Evolutionary conservation across 2,797 vertebrate genomes (phyloP), one percentile per base, ranked within the genome.

Genomic region (Neopelma chrysocephalum): DNA sequence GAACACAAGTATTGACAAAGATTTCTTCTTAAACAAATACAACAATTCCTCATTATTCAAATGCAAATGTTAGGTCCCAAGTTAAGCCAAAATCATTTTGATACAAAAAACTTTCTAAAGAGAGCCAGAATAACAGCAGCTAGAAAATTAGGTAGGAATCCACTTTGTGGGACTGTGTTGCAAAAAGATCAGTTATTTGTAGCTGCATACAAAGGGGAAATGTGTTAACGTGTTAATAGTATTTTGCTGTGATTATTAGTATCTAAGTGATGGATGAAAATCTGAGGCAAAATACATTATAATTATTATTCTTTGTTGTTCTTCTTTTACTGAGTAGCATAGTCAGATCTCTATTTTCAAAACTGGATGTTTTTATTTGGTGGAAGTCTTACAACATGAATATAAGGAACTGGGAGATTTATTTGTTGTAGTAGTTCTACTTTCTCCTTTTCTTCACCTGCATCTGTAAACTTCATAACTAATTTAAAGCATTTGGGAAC

Each of bases 81-180:
- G 38, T 76, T 72, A 54, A 90, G 69, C 19, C 19, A 80, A 94
- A 95, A 77, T 61, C 4, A 77, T 89, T 91, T 72, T 68, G 50
- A 87, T 61, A 89, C 3, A 51, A 82, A 32, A 77, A 88, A 90
- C 88, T 71, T 92, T 89, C 72, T 87, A 62, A 70, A 54, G 51
- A 93, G 42, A 91, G 66, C 1, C 56, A 80, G 45, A 85, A 89
- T 17, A 94, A 96, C 16, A 93, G 64, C 31, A 87, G 22, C 47
- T 45, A 91, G 65, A 73, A 85, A 93, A 94, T 79, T n/a, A 91
- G 54, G 79, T 36, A 90, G 58, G 50, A 93, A 93, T 38, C 34
- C 70, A 62, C 43, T 90, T 82, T 58, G 77, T 34, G 27, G 56
- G 25, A 86, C 21, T 72, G 29, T 43, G n/a, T 18, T 84, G 57